phyloP scores from a whole-genome alignment of 2,797 vertebrate species.

The Gymnothorax javanicus region DNA sequence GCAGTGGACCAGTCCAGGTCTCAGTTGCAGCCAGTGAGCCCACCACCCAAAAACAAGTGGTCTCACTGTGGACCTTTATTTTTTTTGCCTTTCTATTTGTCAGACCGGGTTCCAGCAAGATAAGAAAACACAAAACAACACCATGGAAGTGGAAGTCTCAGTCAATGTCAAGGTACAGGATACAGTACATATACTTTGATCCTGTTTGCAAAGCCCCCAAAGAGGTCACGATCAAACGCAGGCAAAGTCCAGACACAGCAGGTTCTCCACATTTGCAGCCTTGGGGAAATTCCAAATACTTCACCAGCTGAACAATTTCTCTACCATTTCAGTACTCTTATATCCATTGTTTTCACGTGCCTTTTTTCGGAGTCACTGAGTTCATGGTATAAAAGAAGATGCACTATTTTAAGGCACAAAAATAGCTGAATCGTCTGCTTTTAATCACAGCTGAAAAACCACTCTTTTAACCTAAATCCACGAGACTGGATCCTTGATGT shows the following conservation, averaged over 20 bases:
- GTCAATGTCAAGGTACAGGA: conserved; percentile 25
- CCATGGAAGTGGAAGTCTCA: conserved; percentile 31
- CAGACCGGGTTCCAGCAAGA: conserved; percentile 11
- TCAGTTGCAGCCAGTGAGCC: conserved; percentile 31
- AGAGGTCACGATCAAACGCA: conserved; percentile 51
- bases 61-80: conserved; percentile 17
- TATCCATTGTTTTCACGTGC: conserved; percentile 17
- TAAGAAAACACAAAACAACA: conserved; percentile 39
- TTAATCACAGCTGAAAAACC: not conserved
- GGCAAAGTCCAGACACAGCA: conserved; percentile 29
- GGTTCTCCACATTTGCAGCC: conserved; percentile 50
- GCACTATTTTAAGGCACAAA: not conserved
- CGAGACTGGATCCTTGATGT: not conserved
- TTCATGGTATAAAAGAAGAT: not conserved
- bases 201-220: conserved; percentile 42
- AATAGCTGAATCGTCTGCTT: not conserved
- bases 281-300: conserved; percentile 21
- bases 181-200: conserved; percentile 47
- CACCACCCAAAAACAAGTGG: conserved; percentile 36
- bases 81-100: not conserved
- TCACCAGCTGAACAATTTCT: conserved; percentile 9
- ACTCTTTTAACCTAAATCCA: not conserved
- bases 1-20: conserved; percentile 48
- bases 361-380: conserved; percentile 4
- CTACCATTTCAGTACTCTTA: conserved; percentile 24